Percentiles rank a stretch among this genome's conserved stretches.
phyloP scores from a whole-genome alignment of 2,888 invertebrate genomes.

The Cephus runcator region DNA sequence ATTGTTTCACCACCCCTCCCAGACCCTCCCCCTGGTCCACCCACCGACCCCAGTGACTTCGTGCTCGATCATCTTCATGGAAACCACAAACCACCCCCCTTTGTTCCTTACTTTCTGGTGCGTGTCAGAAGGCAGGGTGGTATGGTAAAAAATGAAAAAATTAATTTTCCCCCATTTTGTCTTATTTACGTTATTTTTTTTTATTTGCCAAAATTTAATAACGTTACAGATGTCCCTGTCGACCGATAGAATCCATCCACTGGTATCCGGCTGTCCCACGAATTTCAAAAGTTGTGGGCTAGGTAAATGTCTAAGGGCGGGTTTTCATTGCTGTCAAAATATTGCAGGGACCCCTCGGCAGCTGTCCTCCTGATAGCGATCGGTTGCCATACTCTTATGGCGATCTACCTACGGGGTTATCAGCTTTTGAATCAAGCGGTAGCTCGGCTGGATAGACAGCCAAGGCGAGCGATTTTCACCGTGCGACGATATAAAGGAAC shows the following conservation, averaged over 20 bases:
- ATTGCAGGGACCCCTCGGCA: constrained; percentile 10
- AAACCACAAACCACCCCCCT: not conserved
- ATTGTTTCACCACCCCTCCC: constrained; percentile 9
- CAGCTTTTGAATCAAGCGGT: not conserved
- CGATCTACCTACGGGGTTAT: not conserved
- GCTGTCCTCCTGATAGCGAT: constrained; percentile 16
- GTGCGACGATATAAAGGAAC: not conserved
- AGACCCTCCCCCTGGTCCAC: not conserved
- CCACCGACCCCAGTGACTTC: not conserved
- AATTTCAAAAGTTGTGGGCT: not conserved
- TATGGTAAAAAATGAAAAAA: not conserved
- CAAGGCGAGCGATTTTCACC: not conserved
- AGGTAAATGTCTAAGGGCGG: constrained; percentile 1
- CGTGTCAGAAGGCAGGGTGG: not conserved
- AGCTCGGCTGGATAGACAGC: not conserved
- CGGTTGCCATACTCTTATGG: not conserved
- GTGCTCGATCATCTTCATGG: not conserved
- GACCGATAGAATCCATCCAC: no score
- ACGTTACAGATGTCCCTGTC: not conserved
- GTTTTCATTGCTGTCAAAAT: constrained; percentile 17
- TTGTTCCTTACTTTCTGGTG: not conserved
- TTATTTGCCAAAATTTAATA: not conserved
- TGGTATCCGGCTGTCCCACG: not conserved
- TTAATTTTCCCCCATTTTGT: not conserved
- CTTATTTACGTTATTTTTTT: not conserved